phyloP scores from a whole-genome alignment of 2,797 vertebrate species.

The Pantherophis alleghaniensis region DNA sequence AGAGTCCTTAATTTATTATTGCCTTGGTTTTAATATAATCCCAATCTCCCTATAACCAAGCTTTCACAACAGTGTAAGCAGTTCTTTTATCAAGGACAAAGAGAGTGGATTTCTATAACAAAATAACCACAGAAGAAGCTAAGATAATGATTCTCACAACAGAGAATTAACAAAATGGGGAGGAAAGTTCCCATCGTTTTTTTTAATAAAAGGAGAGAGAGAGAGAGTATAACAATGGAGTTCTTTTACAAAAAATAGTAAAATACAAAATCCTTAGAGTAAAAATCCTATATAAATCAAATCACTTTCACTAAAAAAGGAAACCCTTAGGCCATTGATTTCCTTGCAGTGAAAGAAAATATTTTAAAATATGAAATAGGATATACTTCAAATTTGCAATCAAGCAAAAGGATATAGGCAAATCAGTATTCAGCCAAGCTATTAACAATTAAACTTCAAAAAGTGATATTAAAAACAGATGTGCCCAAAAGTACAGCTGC shows the following conservation, averaged over 20 bases:
- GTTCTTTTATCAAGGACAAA: too few relatives aligned
- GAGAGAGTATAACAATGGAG: too few relatives aligned
- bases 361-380: not conserved
- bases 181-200: too few relatives aligned
- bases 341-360: too few relatives aligned
- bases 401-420: not conserved
- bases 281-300: too few relatives aligned
- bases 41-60: not conserved
- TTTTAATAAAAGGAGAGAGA: too few relatives aligned
- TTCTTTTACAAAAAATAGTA: too few relatives aligned
- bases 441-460: not conserved
- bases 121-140: not conserved
- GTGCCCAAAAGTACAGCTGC: not conserved
- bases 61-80: not conserved
- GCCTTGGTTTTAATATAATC: not conserved
- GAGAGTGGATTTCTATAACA: not conserved
- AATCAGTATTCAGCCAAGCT: not conserved
- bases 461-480: not conserved
- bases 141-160: not conserved
- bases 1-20: not conserved
- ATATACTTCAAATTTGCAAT: not conserved
- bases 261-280: too few relatives aligned
- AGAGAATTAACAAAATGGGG: not conserved
- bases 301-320: too few relatives aligned
- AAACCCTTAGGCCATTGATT: too few relatives aligned